Percentiles rank a stretch among this genome's conserved stretches.
These are phyloP conservation scores for Idaea straminata DNA, from an alignment of 2,888 invertebrate species.

Conservation along the genomic window DNA sequence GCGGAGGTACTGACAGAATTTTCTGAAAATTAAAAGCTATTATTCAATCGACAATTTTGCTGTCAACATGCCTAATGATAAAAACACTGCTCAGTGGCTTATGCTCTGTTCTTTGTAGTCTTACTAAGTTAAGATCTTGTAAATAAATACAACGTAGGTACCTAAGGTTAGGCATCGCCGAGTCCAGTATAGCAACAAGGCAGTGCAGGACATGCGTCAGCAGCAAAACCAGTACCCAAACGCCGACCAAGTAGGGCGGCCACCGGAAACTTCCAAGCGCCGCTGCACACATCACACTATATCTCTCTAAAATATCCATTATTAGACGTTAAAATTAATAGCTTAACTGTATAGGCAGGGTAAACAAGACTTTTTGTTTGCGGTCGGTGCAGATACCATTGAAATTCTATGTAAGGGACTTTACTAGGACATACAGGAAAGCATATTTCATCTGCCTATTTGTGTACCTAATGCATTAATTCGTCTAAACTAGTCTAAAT, in stretches of 20 bases:
- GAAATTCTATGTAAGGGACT: too few relatives aligned
- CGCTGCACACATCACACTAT: constrained; percentile 61
- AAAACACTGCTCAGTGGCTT: too few relatives aligned
- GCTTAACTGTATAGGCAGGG: too few relatives aligned
- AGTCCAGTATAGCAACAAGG: constrained; percentile 53
- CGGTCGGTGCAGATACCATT: too few relatives aligned
- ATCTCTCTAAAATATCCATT: constrained; percentile 32
- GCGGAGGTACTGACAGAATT: constrained; percentile 55
- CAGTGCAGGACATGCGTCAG: constrained; percentile 66
- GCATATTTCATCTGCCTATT: too few relatives aligned
- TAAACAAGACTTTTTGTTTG: too few relatives aligned
- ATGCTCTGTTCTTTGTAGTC: too few relatives aligned
- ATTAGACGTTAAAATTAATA: not conserved
- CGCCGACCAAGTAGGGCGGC: constrained; percentile 70
- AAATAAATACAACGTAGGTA: constrained; percentile 22
- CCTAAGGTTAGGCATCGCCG: constrained; percentile 56
- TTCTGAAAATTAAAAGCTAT: constrained; percentile 35
- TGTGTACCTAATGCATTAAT: not conserved
- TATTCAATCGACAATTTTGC: too few relatives aligned
- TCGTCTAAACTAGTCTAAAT: too few relatives aligned
- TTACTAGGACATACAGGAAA: too few relatives aligned
- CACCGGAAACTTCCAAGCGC: constrained; percentile 68
- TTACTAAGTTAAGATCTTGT: too few relatives aligned
- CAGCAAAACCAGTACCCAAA: constrained; percentile 64
- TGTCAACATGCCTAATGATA: too few relatives aligned